Percentiles rank a stretch among this genome's conserved stretches.
Evolutionary conservation across 1,140 invertebrate genomes (phyloP).

Genomic region (Anadara kagoshimensis): DNA sequence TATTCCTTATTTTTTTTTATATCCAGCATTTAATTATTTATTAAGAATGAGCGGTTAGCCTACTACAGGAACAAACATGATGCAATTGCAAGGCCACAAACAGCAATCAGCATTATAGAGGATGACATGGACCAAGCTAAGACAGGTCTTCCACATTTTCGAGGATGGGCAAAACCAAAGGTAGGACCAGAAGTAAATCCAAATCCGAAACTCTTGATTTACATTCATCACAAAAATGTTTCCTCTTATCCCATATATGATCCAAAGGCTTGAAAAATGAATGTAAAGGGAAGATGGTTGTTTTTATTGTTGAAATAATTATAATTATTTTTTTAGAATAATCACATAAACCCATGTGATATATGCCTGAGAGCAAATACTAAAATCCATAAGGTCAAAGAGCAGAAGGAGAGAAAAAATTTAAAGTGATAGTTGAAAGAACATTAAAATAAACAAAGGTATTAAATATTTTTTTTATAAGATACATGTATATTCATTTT

Average conservation of each 20-base stretch:
- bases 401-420: not conserved
- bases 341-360: slow-evolving; percentile 5
- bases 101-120: not conserved
- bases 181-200: no score
- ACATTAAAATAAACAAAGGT: slow-evolving; percentile 6
- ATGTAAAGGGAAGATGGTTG: no score
- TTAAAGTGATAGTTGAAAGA: not conserved
- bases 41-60: not conserved
- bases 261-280: no score
- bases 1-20: not conserved
- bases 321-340: not conserved
- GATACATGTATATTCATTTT: not conserved
- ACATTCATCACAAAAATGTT: not conserved
- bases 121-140: no score
- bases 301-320: no score
- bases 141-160: not conserved
- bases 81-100: not conserved
- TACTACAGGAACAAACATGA: not conserved
- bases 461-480: not conserved
- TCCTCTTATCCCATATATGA: no score
- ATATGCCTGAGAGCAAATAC: slow-evolving; percentile 4
- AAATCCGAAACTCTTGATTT: no score
- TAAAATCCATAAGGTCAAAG: not conserved
- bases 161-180: not conserved
- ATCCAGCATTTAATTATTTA: not conserved